A percentile compares a stretch with the other conserved stretches of the same genome.
Conservation (phyloP, 2,113 vertebrate species). For the Hyperopisus bebe region DNA sequence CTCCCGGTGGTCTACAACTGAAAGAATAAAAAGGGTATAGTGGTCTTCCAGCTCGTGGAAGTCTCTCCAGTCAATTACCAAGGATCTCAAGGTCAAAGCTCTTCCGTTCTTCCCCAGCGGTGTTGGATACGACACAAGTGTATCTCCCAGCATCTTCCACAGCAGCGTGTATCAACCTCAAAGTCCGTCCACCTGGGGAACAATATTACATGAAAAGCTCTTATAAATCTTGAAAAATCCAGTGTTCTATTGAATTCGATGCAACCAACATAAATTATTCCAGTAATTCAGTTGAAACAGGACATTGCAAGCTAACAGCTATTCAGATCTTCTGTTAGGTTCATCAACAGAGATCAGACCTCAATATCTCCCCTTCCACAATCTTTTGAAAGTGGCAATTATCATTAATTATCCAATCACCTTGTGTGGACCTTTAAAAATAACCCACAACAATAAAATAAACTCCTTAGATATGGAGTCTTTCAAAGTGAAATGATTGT, state of each 20-base stretch:
- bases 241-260: background rate
- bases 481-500: background rate
- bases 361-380: constrained; percentile 13
- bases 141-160: constrained; percentile 74
- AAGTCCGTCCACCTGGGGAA: constrained; percentile 69
- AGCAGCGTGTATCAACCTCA: constrained; percentile 68
- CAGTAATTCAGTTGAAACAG: constrained; percentile 15
- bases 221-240: background rate
- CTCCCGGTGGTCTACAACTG: background rate
- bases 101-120: constrained; percentile 80
- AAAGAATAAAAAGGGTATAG: background rate
- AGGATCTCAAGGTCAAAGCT: constrained; percentile 76
- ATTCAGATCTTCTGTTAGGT: constrained; percentile 34
- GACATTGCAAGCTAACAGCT: constrained; percentile 33
- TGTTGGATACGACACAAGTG: constrained; percentile 77
- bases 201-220: constrained; percentile 2
- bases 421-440: constrained; percentile 29
- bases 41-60: background rate
- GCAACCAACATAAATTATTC: constrained; percentile 23
- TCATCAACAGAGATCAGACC: constrained; percentile 20
- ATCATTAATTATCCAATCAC: constrained; percentile 19
- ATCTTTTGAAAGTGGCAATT: constrained; percentile 25
- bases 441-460: background rate
- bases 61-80: constrained; percentile 53
- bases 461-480: background rate